Evolutionary conservation across 2,113 vertebrate genomes (phyloP), one percentile per base, ranked within the genome.

Genomic region (Ageneiosus marmoratus): DNA sequence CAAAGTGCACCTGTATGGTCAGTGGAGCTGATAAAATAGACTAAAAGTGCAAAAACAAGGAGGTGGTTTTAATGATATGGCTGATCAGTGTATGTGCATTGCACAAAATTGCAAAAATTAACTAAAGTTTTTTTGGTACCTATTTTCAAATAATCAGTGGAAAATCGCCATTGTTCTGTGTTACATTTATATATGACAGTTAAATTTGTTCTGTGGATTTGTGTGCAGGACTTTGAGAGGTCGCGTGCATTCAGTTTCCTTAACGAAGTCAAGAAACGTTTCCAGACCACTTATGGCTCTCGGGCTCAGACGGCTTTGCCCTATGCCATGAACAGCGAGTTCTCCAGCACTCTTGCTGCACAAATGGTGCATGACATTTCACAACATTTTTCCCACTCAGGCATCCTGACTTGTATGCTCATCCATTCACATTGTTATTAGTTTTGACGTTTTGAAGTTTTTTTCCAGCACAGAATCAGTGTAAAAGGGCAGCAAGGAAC

Each of bases 311-410:
- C 98, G 0, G 98, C 98, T 2, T 94, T 99, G 51, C 98, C 98
- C 27, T 99, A 99, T 0, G 98, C 98, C 86, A 99, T 99, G 98
- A 99, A 99, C 94, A 98, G 98, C 22, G 98, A 99, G 89, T 99
- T 99, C 91, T 99, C 97, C 69, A 96, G 96, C 0, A 97, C 97
- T 29, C 89, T 99, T 73, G 94, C 97, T 13, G 97, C 97, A 0
- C 98, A 99, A 89, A 95, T 99, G 97, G 98, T 99, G 90, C 62
- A 87, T 78, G n/a, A 32, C 3, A 18, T 24, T 32, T 56, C 34
- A 51, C 22, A 32, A 62, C 27, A 50, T 53, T 18, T 56, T 58
- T 29, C 16, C 4, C 6, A 48, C 22, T 16, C 80, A 7, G 12
- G 58, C 48, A 53, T 48, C 24, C 24, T 44, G n/a, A 27, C 20